Conservation (phyloP, 2,888 invertebrate species). For the Lepidochrysops patricia region DNA sequence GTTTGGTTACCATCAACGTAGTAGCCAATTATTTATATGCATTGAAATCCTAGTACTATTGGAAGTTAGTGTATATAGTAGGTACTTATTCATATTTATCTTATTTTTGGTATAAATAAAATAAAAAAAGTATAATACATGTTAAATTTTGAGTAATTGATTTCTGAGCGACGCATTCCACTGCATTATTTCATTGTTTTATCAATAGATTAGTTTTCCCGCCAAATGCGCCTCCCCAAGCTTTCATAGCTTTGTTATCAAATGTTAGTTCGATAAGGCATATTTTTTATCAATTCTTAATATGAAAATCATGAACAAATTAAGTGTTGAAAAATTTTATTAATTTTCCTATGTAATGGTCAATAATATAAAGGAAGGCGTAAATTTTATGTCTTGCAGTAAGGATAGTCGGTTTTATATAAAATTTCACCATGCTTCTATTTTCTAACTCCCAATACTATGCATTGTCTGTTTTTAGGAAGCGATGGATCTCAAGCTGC, state of each 20-base stretch:
- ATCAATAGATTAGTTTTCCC: background rate
- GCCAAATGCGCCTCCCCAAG: background rate
- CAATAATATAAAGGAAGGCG: too few species aligned
- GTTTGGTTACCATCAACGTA: background rate
- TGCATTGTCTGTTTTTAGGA: constrained; percentile 33
- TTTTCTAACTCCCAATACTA: background rate
- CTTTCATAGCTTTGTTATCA: background rate
- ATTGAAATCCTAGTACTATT: background rate
- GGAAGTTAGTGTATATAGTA: background rate
- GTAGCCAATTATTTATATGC: background rate
- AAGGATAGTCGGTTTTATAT: too few species aligned
- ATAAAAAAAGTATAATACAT: background rate
- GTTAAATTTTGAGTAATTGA: background rate
- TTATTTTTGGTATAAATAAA: background rate
- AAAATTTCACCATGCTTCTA: too few species aligned
- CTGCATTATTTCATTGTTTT: too few species aligned
- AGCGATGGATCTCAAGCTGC: constrained; percentile 73
- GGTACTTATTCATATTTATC: background rate
- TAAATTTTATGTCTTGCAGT: too few species aligned
- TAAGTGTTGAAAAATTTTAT: too few species aligned
- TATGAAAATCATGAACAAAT: too few species aligned
- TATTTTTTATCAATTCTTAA: background rate
- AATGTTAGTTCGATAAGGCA: background rate
- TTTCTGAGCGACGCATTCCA: too few species aligned
- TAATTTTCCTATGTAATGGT: too few species aligned